Conservation (phyloP, 2,888 invertebrate species). For the Temnothorax ravouxi region DNA sequence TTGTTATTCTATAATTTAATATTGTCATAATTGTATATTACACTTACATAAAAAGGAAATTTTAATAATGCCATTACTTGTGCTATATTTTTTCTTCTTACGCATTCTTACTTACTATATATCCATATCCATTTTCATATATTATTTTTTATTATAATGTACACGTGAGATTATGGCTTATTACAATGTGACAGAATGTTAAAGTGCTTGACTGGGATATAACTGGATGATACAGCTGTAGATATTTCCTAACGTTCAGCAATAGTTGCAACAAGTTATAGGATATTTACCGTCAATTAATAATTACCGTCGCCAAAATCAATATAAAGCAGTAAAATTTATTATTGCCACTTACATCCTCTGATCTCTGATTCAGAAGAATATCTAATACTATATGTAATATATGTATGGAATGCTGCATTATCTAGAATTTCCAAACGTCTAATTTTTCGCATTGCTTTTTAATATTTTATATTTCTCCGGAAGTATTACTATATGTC, state of each 20-base stretch:
- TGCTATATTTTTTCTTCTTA: neutral
- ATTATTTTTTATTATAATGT: neutral
- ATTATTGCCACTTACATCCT: neutral
- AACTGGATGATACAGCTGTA: neutral
- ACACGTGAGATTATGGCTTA: neutral
- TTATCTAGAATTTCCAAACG: neutral
- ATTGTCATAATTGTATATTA: neutral
- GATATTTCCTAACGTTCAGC: neutral
- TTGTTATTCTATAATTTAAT: neutral
- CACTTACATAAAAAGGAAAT: neutral
- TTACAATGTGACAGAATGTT: neutral
- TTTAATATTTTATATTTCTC: slow-evolving; percentile 22
- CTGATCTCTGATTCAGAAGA: neutral
- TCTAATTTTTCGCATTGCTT: neutral
- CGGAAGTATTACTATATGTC: slow-evolving; percentile 14
- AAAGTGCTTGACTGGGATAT: neutral
- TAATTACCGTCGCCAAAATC: neutral
- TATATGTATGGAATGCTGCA: neutral
- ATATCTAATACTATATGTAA: neutral
- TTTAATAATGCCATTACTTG: neutral
- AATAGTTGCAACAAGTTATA: neutral
- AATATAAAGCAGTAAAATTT: neutral
- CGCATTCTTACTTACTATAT: neutral
- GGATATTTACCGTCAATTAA: neutral
- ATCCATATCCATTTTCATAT: neutral